Percentiles rank a stretch among this genome's conserved stretches.
Conservation (phyloP, 2,113 vertebrate species). For the Garra rufa region DNA sequence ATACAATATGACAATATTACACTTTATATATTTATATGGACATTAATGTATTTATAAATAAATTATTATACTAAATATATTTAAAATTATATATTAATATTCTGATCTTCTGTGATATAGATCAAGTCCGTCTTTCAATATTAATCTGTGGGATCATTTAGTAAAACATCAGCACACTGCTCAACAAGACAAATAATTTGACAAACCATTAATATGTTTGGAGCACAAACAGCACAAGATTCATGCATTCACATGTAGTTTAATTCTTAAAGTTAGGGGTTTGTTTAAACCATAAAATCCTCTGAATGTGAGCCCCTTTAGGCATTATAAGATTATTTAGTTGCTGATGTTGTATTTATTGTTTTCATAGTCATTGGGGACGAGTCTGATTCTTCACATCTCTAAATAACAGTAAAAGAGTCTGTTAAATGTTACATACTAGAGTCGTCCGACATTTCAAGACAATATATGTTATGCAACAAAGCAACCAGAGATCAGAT, state of each 20-base stretch:
- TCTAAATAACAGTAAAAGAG: neutral
- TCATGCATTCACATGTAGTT: neutral
- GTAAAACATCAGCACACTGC: neutral
- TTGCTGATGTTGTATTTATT: neutral
- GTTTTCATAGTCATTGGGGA: neutral
- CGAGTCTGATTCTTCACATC: neutral
- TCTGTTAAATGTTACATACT: neutral
- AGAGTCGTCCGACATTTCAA: neutral
- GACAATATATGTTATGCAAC: neutral
- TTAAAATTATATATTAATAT: no score
- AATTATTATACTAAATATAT: no score
- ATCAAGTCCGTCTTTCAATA: no score
- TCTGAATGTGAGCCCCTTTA: neutral
- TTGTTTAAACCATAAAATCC: neutral
- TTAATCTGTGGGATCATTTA: neutral
- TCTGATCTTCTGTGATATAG: no score
- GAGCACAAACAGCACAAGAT: neutral
- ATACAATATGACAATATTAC: no score
- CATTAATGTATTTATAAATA: no score
- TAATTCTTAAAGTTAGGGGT: neutral
- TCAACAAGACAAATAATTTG: neutral
- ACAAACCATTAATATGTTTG: neutral
- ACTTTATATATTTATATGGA: no score
- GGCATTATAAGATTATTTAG: neutral
- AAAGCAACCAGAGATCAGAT: constrained; percentile 1